phyloP scores from a whole-genome alignment of 2,797 vertebrate genomes.

The Brachymystax lenok region DNA sequence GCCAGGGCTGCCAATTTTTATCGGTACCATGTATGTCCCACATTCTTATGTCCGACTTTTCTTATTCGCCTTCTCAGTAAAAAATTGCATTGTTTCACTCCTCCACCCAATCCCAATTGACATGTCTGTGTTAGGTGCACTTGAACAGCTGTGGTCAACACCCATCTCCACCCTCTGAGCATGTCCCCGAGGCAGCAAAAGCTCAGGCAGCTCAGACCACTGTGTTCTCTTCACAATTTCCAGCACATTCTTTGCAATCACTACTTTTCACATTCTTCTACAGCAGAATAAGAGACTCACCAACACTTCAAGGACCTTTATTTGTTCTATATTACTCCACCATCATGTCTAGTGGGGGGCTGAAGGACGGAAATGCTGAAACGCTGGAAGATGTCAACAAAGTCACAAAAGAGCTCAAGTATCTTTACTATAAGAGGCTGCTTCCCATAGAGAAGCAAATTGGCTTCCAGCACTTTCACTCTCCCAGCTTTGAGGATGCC shows the following conservation, averaged over 20 bases:
- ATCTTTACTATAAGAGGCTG: slow-evolving; percentile 82
- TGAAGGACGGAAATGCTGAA: neutral
- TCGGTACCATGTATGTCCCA: no score
- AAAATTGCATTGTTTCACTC: neutral
- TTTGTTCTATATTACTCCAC: neutral
- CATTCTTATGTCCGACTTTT: neutral
- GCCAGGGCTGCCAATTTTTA: no score
- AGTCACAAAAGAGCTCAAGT: slow-evolving; percentile 84
- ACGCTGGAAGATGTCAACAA: slow-evolving; percentile 49
- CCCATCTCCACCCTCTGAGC: neutral
- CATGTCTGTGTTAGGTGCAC: neutral
- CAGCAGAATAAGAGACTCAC: neutral
- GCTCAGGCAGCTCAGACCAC: neutral
- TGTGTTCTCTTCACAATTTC: slow-evolving; percentile 6
- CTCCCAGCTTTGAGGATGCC: slow-evolving; percentile 82
- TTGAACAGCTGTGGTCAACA: slow-evolving; percentile 10
- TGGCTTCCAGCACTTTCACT: slow-evolving; percentile 85
- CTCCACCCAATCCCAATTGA: slow-evolving; percentile 7
- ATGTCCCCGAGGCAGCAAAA: neutral
- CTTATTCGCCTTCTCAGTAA: neutral
- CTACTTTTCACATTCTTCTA: neutral
- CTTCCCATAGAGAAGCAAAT: slow-evolving; percentile 85
- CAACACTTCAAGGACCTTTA: neutral
- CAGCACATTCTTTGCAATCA: slow-evolving; percentile 40
- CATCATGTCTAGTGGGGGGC: neutral